Conservation (phyloP, 2,888 invertebrate genomes). For the Drosophila leonis region DNA sequence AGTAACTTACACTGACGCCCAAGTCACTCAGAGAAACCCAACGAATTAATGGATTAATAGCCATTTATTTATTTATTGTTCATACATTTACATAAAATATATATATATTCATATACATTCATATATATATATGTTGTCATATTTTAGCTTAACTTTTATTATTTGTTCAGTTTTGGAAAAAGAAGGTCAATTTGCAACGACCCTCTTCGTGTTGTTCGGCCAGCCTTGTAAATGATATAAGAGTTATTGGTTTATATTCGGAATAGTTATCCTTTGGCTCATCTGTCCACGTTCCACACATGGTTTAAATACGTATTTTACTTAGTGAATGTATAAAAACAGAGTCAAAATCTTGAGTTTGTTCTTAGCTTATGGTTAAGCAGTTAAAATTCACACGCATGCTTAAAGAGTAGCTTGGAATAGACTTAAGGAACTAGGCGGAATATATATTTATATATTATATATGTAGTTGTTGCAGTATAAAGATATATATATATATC, state of each 20-base stretch:
- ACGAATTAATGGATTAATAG: neutral
- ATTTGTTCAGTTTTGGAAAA: slow-evolving; percentile 36
- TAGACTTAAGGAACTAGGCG: slow-evolving; percentile 24
- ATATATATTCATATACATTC: neutral
- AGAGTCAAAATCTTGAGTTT: slow-evolving; percentile 17
- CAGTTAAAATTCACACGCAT: slow-evolving; percentile 52
- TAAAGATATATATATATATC: slow-evolving; percentile 15
- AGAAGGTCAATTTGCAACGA: slow-evolving; percentile 21
- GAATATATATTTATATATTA: slow-evolving; percentile 19
- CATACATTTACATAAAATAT: slow-evolving; percentile 29
- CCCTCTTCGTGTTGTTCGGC: slow-evolving; percentile 14
- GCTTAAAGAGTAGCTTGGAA: slow-evolving; percentile 30
- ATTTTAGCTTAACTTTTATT: slow-evolving; percentile 15
- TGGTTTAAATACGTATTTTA: slow-evolving; percentile 22
- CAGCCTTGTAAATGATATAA: slow-evolving; percentile 58
- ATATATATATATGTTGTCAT: neutral
- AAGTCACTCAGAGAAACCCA: neutral
- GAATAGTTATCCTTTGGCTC: slow-evolving; percentile 44
- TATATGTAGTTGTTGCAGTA: slow-evolving; percentile 28
- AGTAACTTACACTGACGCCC: neutral
- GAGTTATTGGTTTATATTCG: slow-evolving; percentile 25
- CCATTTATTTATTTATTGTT: slow-evolving; percentile 9
- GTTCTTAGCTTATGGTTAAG: slow-evolving; percentile 23
- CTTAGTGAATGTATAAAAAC: slow-evolving; percentile 25
- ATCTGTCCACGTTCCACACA: slow-evolving; percentile 26